These are phyloP conservation scores for Notamacropus eugenii DNA, from an alignment of 2,797 vertebrate species.

Conservation along the genomic window DNA sequence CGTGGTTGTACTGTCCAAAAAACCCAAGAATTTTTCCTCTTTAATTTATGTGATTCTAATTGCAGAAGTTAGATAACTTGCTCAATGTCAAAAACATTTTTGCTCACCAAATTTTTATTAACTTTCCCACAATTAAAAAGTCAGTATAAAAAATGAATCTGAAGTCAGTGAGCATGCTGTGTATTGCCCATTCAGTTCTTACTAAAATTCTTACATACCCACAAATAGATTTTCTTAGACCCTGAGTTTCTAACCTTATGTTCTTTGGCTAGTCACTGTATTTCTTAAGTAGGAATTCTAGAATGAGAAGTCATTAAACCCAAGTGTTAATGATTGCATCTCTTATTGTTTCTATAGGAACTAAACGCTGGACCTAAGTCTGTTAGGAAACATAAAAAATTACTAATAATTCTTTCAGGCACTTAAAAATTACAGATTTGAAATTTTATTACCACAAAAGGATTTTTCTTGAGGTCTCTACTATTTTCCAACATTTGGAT, in stretches of 20 bases:
- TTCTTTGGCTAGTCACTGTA: neutral
- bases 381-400: constrained; percentile 26
- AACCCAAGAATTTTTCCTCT: neutral
- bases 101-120: neutral
- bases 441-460: neutral
- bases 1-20: neutral
- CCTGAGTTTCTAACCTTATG: constrained; percentile 19
- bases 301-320: constrained; percentile 36
- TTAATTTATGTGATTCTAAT: neutral
- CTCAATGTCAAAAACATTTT: neutral
- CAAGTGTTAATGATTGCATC: neutral
- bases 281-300: constrained; percentile 7
- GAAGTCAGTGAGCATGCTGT: neutral
- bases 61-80: neutral
- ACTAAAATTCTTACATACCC: neutral
- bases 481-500: neutral
- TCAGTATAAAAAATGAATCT: neutral
- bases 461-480: neutral
- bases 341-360: constrained; percentile 38
- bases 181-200: neutral
- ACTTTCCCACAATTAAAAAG: neutral
- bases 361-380: neutral
- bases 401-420: neutral
- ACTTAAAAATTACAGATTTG: constrained; percentile 23
- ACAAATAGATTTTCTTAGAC: neutral